Evolutionary conservation across 2,888 invertebrate genomes (phyloP).

Genomic region (Xanthorhoe designata): DNA sequence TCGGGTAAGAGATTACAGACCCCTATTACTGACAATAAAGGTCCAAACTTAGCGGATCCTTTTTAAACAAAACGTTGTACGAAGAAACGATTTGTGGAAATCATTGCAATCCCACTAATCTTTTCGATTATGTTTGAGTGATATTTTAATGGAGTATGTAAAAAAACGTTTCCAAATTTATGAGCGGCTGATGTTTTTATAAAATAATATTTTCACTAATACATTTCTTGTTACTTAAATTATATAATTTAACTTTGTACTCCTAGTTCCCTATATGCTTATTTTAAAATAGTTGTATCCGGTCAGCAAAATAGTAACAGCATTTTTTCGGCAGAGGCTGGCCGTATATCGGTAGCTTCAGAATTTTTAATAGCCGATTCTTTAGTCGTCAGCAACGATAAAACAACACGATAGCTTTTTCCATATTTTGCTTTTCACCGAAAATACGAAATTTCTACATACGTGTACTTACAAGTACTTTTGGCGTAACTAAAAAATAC

Average conservation of each 20-base stretch:
- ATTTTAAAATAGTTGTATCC: background rate
- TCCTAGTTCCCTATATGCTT: too few relatives aligned
- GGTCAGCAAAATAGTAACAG: background rate
- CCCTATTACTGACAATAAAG: constrained; percentile 14
- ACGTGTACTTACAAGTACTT: constrained; percentile 8
- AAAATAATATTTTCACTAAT: too few relatives aligned
- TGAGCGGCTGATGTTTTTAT: too few relatives aligned
- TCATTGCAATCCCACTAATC: background rate
- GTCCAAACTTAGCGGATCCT: constrained; percentile 11
- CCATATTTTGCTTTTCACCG: constrained; percentile 19
- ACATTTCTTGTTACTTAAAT: too few relatives aligned
- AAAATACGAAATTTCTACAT: constrained; percentile 11
- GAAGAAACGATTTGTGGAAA: constrained; percentile 2
- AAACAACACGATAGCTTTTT: constrained; percentile 18
- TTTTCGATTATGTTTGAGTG: background rate
- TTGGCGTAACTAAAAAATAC: constrained; percentile 11
- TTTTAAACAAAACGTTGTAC: background rate
- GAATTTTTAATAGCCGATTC: constrained; percentile 26
- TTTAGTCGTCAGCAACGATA: constrained; percentile 14
- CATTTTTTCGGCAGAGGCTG: background rate
- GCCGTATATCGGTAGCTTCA: constrained; percentile 4
- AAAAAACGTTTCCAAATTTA: too few relatives aligned
- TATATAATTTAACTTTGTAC: too few relatives aligned
- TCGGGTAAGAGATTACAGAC: constrained; percentile 87
- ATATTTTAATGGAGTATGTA: too few relatives aligned